Base-by-base conservation (phyloP, 2,888 invertebrate genomes). In the Acronicta alni region DNA sequence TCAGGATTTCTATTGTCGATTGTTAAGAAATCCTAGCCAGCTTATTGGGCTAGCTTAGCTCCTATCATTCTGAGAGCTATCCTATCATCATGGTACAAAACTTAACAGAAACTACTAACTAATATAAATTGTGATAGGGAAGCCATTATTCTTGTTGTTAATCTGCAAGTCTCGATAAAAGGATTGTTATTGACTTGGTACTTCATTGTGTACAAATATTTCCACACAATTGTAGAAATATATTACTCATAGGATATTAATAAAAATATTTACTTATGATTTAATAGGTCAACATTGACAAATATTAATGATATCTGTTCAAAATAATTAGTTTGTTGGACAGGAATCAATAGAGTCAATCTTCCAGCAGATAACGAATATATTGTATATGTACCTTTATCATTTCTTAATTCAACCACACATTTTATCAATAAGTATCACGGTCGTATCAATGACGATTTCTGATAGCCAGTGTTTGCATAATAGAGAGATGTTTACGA, bases 391-490 rank as follows among this genome's bases (percentile, higher is more conserved):
- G 54, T 60, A 44, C 23, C 45, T 67, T 69, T 75, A 76, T 74
- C 71, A 41, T 58, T 63, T 71, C 67, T 79, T 69, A 74, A 79
- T 80, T 72, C 65, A 55, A 41, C 17, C 48, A 45, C 17, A 9
- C 16, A 15, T 26, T 52, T 74, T 75, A 80, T 79, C 74, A 57
- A 69, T 63, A 42, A 76, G 35, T 35, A 71, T 75, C 71, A 67
- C 18, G 10, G 8, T 52, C 39, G 15, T 78, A 80, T 82, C 81
- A 72, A 68, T 70, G 70, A 79, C 63, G 56, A 75, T 66, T 71
- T 64, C 42, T 65, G 79, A 80, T 80, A 81, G 70, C 55, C 37
- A 17, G 39, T 77, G 76, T 80, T 80, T 79, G 78, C 72, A 81
- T 75, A 72, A 76, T 77, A 69, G 46, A 41, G 45, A 62, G 53